Evolutionary conservation across 2,797 vertebrate genomes (phyloP).

Genomic region (Leptatherina wallacei): DNA sequence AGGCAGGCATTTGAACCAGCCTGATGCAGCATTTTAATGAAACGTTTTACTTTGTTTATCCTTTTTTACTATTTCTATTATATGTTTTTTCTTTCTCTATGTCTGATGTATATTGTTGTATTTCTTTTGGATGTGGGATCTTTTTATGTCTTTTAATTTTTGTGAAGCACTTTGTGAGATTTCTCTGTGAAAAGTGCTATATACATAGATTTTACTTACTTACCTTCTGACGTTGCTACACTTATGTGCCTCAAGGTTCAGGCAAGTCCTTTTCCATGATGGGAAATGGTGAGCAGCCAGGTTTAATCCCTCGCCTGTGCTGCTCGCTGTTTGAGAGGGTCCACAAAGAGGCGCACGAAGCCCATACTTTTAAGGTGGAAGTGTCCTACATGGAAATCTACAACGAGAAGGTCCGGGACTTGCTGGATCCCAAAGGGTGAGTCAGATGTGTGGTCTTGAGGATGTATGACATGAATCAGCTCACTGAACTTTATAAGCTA

Average conservation of each 20-base stretch:
- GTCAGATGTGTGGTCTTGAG: constrained; percentile 48
- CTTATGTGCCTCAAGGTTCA: constrained; percentile 85
- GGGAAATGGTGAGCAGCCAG: constrained; percentile 94
- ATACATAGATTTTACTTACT: not conserved
- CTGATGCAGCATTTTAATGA: too few relatives aligned
- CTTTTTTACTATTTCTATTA: too few relatives aligned
- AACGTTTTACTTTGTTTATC: too few relatives aligned
- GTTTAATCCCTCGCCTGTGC: constrained; percentile 97
- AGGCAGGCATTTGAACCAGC: too few relatives aligned
- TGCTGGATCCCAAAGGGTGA: constrained; percentile 98
- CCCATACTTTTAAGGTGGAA: constrained; percentile 95
- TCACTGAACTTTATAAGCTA: constrained; percentile 11
- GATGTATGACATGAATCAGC: constrained; percentile 6
- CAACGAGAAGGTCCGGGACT: constrained; percentile 97
- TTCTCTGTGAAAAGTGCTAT: too few relatives aligned
- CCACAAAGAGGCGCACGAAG: constrained; percentile 87
- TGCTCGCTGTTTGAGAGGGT: constrained; percentile 95
- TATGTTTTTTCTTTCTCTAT: too few relatives aligned
- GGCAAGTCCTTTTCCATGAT: constrained; percentile 99
- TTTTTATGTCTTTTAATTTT: too few relatives aligned
- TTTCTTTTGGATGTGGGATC: too few relatives aligned
- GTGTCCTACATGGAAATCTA: constrained; percentile 99
- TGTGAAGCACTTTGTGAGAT: too few relatives aligned
- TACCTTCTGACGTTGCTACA: not conserved
- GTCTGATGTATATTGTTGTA: too few relatives aligned